Evolutionary conservation across 1,140 invertebrate genomes (phyloP).

Genomic region (Drosophila lowei): DNA sequence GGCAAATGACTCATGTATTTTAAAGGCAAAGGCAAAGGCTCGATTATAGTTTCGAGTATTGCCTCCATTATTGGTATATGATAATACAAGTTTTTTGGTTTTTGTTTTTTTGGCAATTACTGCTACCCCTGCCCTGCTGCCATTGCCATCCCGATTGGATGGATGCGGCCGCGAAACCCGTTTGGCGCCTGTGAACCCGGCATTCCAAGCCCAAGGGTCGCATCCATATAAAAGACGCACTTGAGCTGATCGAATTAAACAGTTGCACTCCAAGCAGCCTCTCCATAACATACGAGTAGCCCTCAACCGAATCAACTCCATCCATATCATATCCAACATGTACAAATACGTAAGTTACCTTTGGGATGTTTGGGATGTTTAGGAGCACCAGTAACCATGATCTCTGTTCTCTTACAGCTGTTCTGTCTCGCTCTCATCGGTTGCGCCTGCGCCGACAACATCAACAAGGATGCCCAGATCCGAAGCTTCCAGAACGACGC

Average conservation of each 20-base stretch:
- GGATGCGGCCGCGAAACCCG: conserved; percentile 41
- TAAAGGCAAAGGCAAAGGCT: conserved; percentile 30
- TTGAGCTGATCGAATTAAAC: conserved; percentile 62
- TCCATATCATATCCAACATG: conserved; percentile 42
- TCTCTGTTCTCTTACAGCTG: conserved; percentile 34
- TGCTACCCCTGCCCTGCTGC: conserved; percentile 48
- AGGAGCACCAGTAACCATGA: neutral
- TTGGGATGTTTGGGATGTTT: conserved; percentile 5
- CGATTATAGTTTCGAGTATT: conserved; percentile 57
- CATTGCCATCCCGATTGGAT: conserved; percentile 11
- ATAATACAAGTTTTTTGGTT: conserved; percentile 45
- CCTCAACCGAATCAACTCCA: conserved; percentile 10
- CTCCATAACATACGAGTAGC: conserved; percentile 39
- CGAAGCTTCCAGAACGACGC: conserved; percentile 78
- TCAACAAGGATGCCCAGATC: conserved; percentile 81
- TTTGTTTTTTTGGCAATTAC: conserved; percentile 66
- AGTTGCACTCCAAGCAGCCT: conserved; percentile 68
- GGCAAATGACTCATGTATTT: conserved; percentile 78
- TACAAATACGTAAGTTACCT: conserved; percentile 73
- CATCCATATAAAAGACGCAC: conserved; percentile 72
- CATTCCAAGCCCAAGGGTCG: conserved; percentile 23
- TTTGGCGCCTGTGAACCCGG: conserved; percentile 24
- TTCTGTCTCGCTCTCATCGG: conserved; percentile 69
- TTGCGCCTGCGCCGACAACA: conserved; percentile 70
- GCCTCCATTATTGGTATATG: conserved; percentile 69